Conservation (phyloP, 1,140 invertebrate genomes). For the Sarcophaga bullata region DNA sequence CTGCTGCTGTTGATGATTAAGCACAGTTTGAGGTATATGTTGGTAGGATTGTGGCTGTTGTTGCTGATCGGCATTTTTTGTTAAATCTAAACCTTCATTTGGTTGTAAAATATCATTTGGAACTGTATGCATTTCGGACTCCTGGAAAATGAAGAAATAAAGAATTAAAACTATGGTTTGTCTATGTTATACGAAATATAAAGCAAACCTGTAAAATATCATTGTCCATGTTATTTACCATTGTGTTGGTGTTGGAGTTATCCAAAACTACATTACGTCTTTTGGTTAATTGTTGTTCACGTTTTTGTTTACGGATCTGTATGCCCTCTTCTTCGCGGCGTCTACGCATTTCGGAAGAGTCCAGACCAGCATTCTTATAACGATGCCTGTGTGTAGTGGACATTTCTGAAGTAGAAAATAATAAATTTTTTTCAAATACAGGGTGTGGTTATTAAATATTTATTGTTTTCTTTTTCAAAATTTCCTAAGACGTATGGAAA, state of each 20-base stretch:
- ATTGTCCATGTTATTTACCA: conserved; percentile 48
- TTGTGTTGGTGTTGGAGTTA: conserved; percentile 32
- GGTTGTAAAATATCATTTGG: conserved; percentile 45
- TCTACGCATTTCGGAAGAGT: conserved; percentile 90
- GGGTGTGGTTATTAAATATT: conserved; percentile 16
- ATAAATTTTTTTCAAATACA: background rate
- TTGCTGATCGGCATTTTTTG: conserved; percentile 22
- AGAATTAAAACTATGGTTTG: background rate
- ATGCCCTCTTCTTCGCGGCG: conserved; percentile 96
- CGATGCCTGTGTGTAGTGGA: conserved; percentile 88
- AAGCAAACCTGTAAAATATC: conserved; percentile 48
- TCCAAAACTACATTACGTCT: conserved; percentile 83
- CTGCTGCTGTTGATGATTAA: conserved; percentile 31
- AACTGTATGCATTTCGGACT: conserved; percentile 57
- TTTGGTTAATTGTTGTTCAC: conserved; percentile 93
- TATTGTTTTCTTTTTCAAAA: background rate
- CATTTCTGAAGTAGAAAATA: conserved; percentile 67
- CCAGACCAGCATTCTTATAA: conserved; percentile 94
- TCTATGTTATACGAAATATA: background rate
- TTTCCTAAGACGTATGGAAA: background rate
- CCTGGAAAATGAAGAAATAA: conserved; percentile 45
- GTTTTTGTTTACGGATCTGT: conserved; percentile 93
- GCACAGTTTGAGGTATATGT: conserved; percentile 31
- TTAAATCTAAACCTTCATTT: conserved; percentile 32
- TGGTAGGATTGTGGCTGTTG: conserved; percentile 23